A percentile compares a stretch with the other conserved stretches of the same genome.
These are phyloP conservation scores for Cebidichthys violaceus DNA, from an alignment of 2,113 vertebrate species.

Conservation along the genomic window DNA sequence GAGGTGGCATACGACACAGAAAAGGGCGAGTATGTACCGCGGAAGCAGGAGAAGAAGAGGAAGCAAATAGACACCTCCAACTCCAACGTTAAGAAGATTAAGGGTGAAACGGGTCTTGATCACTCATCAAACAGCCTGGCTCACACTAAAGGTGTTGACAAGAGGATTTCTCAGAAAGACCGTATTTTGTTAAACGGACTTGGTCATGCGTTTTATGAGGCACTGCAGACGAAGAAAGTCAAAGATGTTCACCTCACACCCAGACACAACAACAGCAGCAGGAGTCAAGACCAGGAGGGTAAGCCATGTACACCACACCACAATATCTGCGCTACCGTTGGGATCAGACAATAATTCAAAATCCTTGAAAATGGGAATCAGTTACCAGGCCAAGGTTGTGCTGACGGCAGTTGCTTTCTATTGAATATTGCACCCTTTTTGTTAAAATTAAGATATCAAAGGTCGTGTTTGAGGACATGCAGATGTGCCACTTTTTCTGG, in stretches of 20 bases:
- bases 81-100: constrained; percentile 75
- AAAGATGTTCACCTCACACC: constrained; percentile 51
- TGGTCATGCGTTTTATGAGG: constrained; percentile 78
- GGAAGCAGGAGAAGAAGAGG: constrained; percentile 92
- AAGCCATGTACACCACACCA: constrained; percentile 19
- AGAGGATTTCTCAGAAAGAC: constrained; percentile 66
- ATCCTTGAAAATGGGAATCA: constrained; percentile 2
- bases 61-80: constrained; percentile 84
- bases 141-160: constrained; percentile 56
- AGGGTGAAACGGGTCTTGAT: constrained; percentile 54
- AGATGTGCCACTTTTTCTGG: not conserved
- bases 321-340: not conserved
- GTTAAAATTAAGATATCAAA: not conserved
- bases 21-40: constrained; percentile 89
- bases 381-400: not conserved
- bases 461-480: constrained; percentile 1
- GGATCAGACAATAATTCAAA: not conserved
- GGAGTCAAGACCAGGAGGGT: constrained; percentile 65
- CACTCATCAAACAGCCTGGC: constrained; percentile 14
- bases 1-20: constrained; percentile 90
- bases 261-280: constrained; percentile 54
- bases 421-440: not conserved
- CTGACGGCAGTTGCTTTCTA: constrained; percentile 1
- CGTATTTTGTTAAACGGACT: constrained; percentile 78
- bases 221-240: constrained; percentile 69